Evolutionary conservation across 2,113 vertebrate genomes (phyloP), one percentile per base, ranked within the genome.

Genomic region (Aspidoscelis tigris): DNA sequence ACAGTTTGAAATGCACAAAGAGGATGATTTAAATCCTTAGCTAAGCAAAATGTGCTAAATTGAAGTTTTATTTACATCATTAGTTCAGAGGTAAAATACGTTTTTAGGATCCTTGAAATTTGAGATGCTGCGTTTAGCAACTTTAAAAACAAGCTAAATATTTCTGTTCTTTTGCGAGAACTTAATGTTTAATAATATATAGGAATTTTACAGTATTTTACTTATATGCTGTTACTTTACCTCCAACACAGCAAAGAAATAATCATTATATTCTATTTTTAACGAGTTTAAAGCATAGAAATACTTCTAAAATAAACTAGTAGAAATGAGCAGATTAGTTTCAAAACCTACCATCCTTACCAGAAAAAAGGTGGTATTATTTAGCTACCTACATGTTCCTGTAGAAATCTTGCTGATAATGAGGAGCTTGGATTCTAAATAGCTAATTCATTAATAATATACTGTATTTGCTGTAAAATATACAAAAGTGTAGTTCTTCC

Each of bases 401-500:
- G 88, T 21, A 94, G 92, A 94, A 89, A 93, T 90, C 87, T 84
- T 88, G 91, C 81, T 92, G 92, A 88, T 86, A 90, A 93, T 88
- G 89, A 93, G 94, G 91, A 84, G 89, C 88, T 95, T 92, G 90
- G 81, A 88, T 89, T 88, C 94, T 90, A 94, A 93, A 93, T 77
- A 91, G 94, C 90, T 95, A 95, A 95, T 97, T 96, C 94, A 97
- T 97, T 97, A 97, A 98, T 97, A 97, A 97, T 95, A 94, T 92
- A 91, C 92, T 92, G 91, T 93, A 95, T 97, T 96, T 94, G 95
- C 95, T 91, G 95, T 88, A 84, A 95, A 96, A 93, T 85, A 92
- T 95, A 95, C 93, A 93, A 86, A 93, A 89, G n/a, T 92, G 93
- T 68, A 86, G 94, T 94, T 95, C 92, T 92, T 91, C 85, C 87